Conservation (phyloP, 1,140 invertebrate genomes). For the Papilio polytes region DNA sequence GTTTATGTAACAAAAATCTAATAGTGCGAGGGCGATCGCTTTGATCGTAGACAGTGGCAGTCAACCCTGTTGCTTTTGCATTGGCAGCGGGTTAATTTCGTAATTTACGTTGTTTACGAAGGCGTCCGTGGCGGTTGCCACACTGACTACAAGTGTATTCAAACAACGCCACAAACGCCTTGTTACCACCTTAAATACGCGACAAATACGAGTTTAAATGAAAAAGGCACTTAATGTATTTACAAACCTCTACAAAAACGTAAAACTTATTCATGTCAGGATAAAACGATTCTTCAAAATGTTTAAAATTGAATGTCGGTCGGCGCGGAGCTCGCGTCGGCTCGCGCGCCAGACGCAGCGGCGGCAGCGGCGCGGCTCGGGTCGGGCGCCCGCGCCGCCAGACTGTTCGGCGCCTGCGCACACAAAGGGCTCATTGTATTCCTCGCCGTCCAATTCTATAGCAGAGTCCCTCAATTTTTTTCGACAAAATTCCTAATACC, state of each 20-base stretch:
- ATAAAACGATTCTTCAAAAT: neutral
- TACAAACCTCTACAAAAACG: neutral
- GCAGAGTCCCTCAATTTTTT: constrained; percentile 73
- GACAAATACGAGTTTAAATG: constrained; percentile 25
- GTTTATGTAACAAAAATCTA: constrained; percentile 11
- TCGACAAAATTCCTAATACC: constrained; percentile 72
- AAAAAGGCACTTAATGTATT: neutral
- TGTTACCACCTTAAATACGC: constrained; percentile 57
- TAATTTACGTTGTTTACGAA: constrained; percentile 40
- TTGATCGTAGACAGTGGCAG: constrained; percentile 16
- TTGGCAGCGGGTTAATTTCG: constrained; percentile 41
- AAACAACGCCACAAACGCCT: constrained; percentile 49
- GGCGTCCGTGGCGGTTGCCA: constrained; percentile 41
- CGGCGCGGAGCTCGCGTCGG: constrained; percentile 44
- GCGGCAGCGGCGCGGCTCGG: constrained; percentile 63
- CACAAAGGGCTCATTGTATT: constrained; percentile 80
- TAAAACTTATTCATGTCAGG: neutral
- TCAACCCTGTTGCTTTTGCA: constrained; percentile 20
- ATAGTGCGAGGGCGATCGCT: neutral
- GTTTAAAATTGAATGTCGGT: constrained; percentile 26
- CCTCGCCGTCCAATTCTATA: constrained; percentile 66
- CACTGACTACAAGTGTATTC: constrained; percentile 47
- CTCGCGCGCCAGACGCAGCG: constrained; percentile 57
- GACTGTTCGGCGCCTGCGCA: constrained; percentile 80
- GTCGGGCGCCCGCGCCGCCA: constrained; percentile 63